A percentile compares a stretch with the other conserved stretches of the same genome.
Conservation (phyloP, 1,140 invertebrate species). For the Macrobrachium nipponense region DNA sequence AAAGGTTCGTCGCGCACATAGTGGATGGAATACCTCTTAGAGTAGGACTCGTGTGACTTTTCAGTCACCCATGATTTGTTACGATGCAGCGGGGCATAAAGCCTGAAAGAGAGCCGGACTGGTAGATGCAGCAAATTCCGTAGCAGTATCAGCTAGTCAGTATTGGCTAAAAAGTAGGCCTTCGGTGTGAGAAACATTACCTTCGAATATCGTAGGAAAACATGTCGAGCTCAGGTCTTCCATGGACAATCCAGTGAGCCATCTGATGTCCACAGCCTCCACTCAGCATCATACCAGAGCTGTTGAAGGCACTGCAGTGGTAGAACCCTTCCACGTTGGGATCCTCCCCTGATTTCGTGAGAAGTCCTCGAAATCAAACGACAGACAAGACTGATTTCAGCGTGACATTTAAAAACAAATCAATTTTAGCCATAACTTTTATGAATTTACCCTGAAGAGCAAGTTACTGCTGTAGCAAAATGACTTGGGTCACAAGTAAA, state of each 20-base stretch:
- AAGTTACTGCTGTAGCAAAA: no score
- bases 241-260: constrained; percentile 84
- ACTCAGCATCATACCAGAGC: constrained; percentile 89
- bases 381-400: no score
- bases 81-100: constrained; percentile 77
- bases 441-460: no score
- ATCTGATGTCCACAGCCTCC: constrained; percentile 87
- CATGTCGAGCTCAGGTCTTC: constrained; percentile 86
- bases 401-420: neutral
- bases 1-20: constrained; percentile 86
- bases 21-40: constrained; percentile 85
- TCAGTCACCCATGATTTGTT: constrained; percentile 82
- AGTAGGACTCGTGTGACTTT: constrained; percentile 87
- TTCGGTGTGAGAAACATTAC: no score
- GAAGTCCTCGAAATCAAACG: no score
- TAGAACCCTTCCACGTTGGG: constrained; percentile 75
- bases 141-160: no score
- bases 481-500: no score
- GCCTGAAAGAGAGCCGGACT: no score
- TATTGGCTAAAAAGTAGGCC: no score
- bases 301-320: constrained; percentile 89
- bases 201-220: constrained; percentile 83
- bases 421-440: no score
- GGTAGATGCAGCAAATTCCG: no score
- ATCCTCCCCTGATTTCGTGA: constrained; percentile 70